phyloP scores from a whole-genome alignment of 2,113 vertebrate genomes.

The Nothocercus nigrocapillus region DNA sequence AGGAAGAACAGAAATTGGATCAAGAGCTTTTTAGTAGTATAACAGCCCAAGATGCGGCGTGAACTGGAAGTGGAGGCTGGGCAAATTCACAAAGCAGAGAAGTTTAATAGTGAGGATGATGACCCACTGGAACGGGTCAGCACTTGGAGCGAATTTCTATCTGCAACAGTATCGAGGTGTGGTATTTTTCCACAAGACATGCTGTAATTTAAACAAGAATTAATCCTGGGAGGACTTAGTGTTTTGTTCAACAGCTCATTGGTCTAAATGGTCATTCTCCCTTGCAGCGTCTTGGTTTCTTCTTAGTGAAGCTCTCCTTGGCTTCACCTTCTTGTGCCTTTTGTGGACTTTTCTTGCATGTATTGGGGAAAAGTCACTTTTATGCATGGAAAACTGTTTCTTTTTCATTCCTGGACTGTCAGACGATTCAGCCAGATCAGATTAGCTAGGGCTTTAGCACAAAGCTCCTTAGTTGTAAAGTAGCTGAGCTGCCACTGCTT shows the following conservation, averaged over 20 bases:
- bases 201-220: background rate
- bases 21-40: background rate
- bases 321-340: background rate
- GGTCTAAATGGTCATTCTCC: no score
- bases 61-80: background rate
- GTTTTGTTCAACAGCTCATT: background rate
- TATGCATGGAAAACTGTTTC: background rate
- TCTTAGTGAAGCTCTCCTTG: background rate
- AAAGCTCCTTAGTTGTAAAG: fast-evolving
- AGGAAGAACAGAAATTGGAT: fast-evolving
- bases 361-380: background rate
- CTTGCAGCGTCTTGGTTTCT: background rate
- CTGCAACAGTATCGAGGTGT: background rate
- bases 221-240: background rate
- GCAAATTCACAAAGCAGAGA: background rate
- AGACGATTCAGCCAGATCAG: fast-evolving
- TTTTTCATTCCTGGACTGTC: background rate
- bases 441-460: fast-evolving
- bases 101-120: no score
- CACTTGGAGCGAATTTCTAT: fast-evolving
- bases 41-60: background rate
- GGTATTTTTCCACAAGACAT: fast-evolving
- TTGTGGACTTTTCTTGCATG: background rate
- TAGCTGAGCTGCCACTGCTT: no score
- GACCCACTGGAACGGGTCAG: background rate